These are phyloP conservation scores for Plestiodon gilberti DNA, from an alignment of 2,113 vertebrate genomes.

Conservation along the genomic window DNA sequence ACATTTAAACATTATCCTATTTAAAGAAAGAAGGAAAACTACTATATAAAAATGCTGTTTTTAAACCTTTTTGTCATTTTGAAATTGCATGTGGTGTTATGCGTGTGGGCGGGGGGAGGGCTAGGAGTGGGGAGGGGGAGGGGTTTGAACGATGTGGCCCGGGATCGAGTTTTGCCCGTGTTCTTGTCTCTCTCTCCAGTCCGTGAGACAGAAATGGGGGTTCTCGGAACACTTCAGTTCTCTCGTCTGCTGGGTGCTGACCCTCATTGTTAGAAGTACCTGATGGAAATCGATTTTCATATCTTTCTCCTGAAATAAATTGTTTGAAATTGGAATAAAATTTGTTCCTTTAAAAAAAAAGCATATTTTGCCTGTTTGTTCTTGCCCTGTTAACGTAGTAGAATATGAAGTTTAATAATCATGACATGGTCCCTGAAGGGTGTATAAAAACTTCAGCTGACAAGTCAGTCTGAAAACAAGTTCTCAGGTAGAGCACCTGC, in stretches of 20 bases:
- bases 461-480: not conserved
- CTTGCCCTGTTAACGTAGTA: not conserved
- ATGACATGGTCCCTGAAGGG: not conserved
- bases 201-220: conserved; percentile 50
- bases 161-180: conserved; percentile 61
- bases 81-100: conserved; percentile 78
- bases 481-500: no score
- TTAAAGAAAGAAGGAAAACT: conserved; percentile 68
- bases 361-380: not conserved
- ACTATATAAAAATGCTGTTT: conserved; percentile 79
- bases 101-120: conserved; percentile 59
- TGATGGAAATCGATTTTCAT: conserved; percentile 82
- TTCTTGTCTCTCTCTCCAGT: conserved; percentile 64
- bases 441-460: not conserved
- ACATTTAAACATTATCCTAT: conserved; percentile 74
- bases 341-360: conserved; percentile 81
- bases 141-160: conserved; percentile 62
- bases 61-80: conserved; percentile 76
- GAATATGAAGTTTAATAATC: not conserved
- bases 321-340: conserved; percentile 89
- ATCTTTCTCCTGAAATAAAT: conserved; percentile 85
- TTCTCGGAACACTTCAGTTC: conserved; percentile 59
- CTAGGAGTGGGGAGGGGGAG: conserved; percentile 58
- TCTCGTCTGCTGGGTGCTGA: conserved; percentile 65
- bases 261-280: conserved; percentile 67